Percentiles rank a stretch among this genome's conserved stretches.
These are phyloP conservation scores for Plectropomus leopardus DNA, from an alignment of 2,113 vertebrate genomes.

Conservation along the genomic window DNA sequence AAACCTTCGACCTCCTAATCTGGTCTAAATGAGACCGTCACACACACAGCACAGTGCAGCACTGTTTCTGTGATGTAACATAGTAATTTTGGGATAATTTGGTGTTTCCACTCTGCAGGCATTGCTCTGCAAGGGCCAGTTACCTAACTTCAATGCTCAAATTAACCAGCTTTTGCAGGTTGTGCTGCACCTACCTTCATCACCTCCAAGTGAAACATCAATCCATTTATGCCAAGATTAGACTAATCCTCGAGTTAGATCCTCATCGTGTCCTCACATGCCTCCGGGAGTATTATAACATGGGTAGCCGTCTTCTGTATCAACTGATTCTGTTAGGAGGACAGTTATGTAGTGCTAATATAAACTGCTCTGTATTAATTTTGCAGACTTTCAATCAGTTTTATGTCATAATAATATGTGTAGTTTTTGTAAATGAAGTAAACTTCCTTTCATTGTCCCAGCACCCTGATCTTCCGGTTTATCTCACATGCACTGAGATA, in stretches of 20 bases:
- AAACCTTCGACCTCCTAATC: slow-evolving; percentile 79
- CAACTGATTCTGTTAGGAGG: not conserved
- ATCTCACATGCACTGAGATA: too few relatives aligned
- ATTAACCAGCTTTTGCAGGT: slow-evolving; percentile 50
- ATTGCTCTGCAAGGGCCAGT: slow-evolving; percentile 64
- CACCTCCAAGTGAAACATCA: slow-evolving; percentile 39
- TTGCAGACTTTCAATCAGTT: too few relatives aligned
- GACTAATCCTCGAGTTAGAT: slow-evolving; percentile 34
- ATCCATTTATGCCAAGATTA: slow-evolving; percentile 55
- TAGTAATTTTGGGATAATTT: slow-evolving; percentile 71
- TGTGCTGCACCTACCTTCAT: slow-evolving; percentile 29
- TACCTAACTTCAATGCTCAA: slow-evolving; percentile 64
- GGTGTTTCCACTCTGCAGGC: slow-evolving; percentile 62
- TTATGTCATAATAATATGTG: too few relatives aligned
- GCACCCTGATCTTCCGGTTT: too few relatives aligned
- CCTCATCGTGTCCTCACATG: slow-evolving; percentile 29
- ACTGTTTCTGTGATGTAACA: slow-evolving; percentile 65
- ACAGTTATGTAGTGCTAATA: not conserved
- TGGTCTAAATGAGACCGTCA: slow-evolving; percentile 70
- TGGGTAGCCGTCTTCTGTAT: not conserved
- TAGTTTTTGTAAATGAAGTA: too few relatives aligned
- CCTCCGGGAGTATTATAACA: slow-evolving; percentile 23
- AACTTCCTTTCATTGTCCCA: too few relatives aligned
- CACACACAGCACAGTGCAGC: slow-evolving; percentile 25
- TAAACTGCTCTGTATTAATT: not conserved